Evolutionary conservation across 1,140 invertebrate genomes (phyloP), one percentile per base, ranked within the genome.

Genomic region (Chrysoperla carnea): DNA sequence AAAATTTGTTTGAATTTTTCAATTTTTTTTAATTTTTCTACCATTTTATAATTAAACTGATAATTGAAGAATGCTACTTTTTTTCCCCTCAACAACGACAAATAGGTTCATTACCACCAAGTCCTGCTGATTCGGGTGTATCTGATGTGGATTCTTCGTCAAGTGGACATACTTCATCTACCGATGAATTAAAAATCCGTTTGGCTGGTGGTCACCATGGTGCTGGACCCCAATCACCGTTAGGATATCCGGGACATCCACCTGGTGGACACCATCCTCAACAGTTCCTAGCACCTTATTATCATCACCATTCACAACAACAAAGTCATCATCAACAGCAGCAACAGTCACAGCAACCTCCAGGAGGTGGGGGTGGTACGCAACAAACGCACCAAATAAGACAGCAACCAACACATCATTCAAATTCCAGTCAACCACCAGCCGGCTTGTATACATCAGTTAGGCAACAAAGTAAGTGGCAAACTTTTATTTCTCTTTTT

Each of bases 131-230:
- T 69, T 93, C 88, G 54, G 92, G 93, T 44, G 91, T 95, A 11
- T 93, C 88, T 36, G 91, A 96, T 65, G 89, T 95, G 48, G 90
- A 96, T 64, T 90, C 84, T 52, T 91, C 86, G 48, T 90, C 85
- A 52, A 87, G 84, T 45, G 91, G 92, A 33, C 78, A 82, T 56
- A 69, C 75, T 63, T 75, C 85, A 43, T 85, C 82, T 48, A 85
- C 84, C 57, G 85, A 90, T 57, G 84, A 91, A 62, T 69, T 87
- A 56, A 82, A 85, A 68, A 80, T 84, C 49, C 75, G 84, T 57
- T 70, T 83, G 15, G 57, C 59, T 45, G 56, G 53, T 4, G 42
- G 50, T 59, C 58, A 40, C 57, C 5, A 8, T 8, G 36, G 36
- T 6, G 36, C n/a, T 13, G 8, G 8, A 11, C n/a, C n/a, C 1